A percentile compares a stretch with the other conserved stretches of the same genome.
These are phyloP conservation scores for Shargacucullia verbasci DNA, from an alignment of 2,888 invertebrate genomes.

Conservation along the genomic window DNA sequence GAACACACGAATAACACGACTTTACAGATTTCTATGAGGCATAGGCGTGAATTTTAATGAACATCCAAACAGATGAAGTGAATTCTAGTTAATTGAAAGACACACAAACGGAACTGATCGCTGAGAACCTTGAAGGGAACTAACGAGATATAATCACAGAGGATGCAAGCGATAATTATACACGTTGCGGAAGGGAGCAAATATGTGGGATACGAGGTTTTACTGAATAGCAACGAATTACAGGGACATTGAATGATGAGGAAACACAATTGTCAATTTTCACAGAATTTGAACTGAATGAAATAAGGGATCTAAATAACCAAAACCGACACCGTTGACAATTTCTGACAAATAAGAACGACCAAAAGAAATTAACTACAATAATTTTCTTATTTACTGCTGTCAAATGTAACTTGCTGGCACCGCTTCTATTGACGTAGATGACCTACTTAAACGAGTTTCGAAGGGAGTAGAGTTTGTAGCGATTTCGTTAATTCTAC, in stretches of 20 bases:
- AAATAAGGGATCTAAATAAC: not conserved
- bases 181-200: conserved; percentile 20
- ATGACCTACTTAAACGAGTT: too few species aligned
- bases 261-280: not conserved
- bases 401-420: too few species aligned
- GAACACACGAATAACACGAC: conserved; percentile 2
- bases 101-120: conserved; percentile 40
- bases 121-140: conserved; percentile 54
- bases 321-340: too few species aligned
- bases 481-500: too few species aligned
- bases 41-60: conserved; percentile 11
- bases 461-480: too few species aligned
- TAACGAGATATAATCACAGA: conserved; percentile 62
- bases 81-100: conserved; percentile 47
- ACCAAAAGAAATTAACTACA: too few species aligned
- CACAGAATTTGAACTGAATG: not conserved
- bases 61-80: conserved; percentile 21
- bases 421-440: too few species aligned
- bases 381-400: too few species aligned
- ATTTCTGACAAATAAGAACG: too few species aligned
- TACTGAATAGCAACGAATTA: conserved; percentile 17
- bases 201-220: conserved; percentile 21
- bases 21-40: conserved; percentile 6
- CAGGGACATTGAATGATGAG: not conserved
- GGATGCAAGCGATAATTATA: conserved; percentile 52